Base-by-base conservation (phyloP, 1,140 invertebrate genomes). In the Drosophila truncata region DNA sequence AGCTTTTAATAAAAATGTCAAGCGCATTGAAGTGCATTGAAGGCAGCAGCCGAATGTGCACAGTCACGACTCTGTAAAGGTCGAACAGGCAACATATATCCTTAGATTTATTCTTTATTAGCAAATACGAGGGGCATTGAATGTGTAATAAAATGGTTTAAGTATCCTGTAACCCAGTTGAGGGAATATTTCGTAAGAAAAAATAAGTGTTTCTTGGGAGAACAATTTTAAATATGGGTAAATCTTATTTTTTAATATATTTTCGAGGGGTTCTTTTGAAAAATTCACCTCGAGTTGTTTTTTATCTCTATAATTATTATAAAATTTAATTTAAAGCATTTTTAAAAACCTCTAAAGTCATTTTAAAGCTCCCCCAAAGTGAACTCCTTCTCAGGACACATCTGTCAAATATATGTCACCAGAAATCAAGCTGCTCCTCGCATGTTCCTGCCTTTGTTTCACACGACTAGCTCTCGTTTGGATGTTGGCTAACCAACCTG, bases 1-100 rank as follows among this genome's bases (percentile, higher is more conserved):
- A 90, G 85, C 85, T 90, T 90, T 90, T 90, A 90, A 90, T 90
- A 90, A 91, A 90, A 90, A 91, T 90, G 85, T 90, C 85, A 90
- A 76, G 71, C 72, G 81, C 81, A 90, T 91, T 77, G 82, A 85
- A 90, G 86, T 72, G 82, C 66, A 90, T 79, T 75, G 69, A 76
- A 74, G 49, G 50, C 16, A 27, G 33, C 33, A 62, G 64, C 65
- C 60, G 50, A 66, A 77, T 44, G 60, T 52, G 49, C 37, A 52
- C 27, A 54, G 58, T 41, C 57, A 54, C 54, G 46, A 20, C 20
- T 42, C 18, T 25, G 41, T 52, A 66, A 62, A 81, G 74, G 50
- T 67, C 42, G 54, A 18, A 10, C 11, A 16, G 33, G 29, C 23
- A 25, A 2, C 41, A 18, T 6, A 33, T 31, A 64, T 61, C 20